Evolutionary conservation across 2,113 vertebrate genomes (phyloP).

Genomic region (Proteles cristata): DNA sequence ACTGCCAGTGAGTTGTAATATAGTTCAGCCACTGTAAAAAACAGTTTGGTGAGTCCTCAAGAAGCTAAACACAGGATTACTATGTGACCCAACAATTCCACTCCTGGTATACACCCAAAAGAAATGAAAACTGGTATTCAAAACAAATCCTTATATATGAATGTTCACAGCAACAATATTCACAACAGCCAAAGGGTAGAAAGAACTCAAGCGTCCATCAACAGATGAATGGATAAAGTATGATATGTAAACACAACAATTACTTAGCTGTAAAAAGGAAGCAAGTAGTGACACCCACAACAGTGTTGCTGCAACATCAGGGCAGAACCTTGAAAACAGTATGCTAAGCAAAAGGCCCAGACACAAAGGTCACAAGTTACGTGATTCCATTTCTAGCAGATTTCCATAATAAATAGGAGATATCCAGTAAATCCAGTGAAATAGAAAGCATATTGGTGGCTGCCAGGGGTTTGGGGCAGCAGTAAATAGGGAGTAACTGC

Average conservation of each 20-base stretch:
- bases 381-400: neutral
- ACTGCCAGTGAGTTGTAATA: neutral
- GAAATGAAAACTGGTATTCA: neutral
- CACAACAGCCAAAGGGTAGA: neutral
- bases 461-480: neutral
- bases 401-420: neutral
- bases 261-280: neutral
- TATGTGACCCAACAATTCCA: neutral
- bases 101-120: neutral
- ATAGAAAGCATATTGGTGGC: neutral
- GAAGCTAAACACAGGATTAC: neutral
- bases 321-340: conserved; percentile 18
- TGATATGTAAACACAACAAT: neutral
- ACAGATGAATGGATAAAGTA: neutral
- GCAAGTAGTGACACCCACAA: neutral
- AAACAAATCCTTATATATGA: neutral
- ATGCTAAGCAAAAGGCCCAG: neutral
- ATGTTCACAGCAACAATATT: neutral
- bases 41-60: neutral
- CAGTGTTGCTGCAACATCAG: neutral
- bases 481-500: neutral
- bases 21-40: neutral
- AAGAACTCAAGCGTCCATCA: neutral
- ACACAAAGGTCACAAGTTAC: neutral
- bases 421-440: neutral